Evolutionary conservation across 2,888 invertebrate genomes (phyloP), one percentile per base, ranked within the genome.

Genomic region (Acheta domesticus): DNA sequence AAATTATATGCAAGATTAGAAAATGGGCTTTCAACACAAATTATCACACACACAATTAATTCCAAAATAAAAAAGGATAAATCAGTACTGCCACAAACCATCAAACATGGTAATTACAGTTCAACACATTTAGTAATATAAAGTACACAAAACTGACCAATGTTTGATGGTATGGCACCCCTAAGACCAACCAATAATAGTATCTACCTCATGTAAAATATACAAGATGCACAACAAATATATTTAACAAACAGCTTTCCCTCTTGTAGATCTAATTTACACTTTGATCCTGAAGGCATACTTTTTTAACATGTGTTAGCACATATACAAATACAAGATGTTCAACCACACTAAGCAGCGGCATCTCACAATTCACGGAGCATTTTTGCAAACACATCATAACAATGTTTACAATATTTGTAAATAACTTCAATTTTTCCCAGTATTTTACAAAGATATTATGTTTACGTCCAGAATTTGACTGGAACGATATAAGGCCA

Each of bases 191-290:
- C n/a, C 62, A 62, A n/a, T 62, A 62, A n/a, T 19, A 62, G 62
- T 14, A 62, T 62, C 62, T 62, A 62, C 14, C n/a, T 62, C 62
- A 62, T 62, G 62, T 62, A 62, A 62, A 62, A 62, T 62, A 62
- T 79, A 76, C 21, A 76, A 76, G 76, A 73, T 79, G 76, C 76
- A 79, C 79, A 76, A 79, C 79, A 79, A 79, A 79, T 79, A 79
- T 79, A 73, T 75, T 79, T 76, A 79, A 79, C 76, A 62, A 62
- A 19, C 62, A 62, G 36, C 36, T 36, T 36, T 62, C n/a, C n/a
- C 62, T n/a, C 62, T 62, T 62, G 62, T 16, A 19, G 14, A 62
- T n/a, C 62, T 62, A n/a, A 62, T 62, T 62, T 62, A 62, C 62
- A 62, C 62, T 62, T 62, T 62, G 62, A 62, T 62, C n/a, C 62